These are phyloP conservation scores for Aptenodytes patagonicus DNA, from an alignment of 2,113 vertebrate genomes.

Conservation along the genomic window DNA sequence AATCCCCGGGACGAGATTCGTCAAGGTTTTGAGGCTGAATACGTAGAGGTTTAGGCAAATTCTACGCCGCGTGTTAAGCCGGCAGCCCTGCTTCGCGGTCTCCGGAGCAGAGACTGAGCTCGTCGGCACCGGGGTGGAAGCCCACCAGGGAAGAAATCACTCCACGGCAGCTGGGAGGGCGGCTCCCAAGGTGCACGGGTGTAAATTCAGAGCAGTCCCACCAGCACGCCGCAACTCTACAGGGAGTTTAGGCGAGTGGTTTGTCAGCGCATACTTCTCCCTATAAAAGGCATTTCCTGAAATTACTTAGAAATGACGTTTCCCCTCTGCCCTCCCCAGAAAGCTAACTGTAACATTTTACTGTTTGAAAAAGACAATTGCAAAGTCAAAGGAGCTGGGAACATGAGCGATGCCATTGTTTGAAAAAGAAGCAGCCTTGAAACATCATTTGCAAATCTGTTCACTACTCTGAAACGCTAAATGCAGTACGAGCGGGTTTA, in stretches of 20 bases:
- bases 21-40: background rate
- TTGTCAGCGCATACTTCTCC: background rate
- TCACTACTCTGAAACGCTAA: slow-evolving; percentile 66
- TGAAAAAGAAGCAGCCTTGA: slow-evolving; percentile 49
- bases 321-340: background rate
- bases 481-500: slow-evolving; percentile 31
- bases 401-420: slow-evolving; percentile 68
- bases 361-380: background rate
- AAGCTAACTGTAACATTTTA: background rate
- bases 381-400: slow-evolving; percentile 45
- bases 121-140: background rate
- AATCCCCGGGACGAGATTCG: background rate
- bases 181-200: background rate
- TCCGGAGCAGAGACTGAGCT: background rate
- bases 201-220: background rate
- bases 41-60: background rate
- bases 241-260: background rate
- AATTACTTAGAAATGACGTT: slow-evolving; percentile 2
- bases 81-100: background rate
- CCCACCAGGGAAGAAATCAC: background rate
- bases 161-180: too few species aligned
- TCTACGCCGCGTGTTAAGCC: background rate
- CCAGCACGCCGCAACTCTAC: background rate
- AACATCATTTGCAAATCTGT: slow-evolving; percentile 64
- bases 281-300: background rate